Evolutionary conservation across 2,797 vertebrate genomes (phyloP).

Genomic region (Acrossocheilus fasciatus): DNA sequence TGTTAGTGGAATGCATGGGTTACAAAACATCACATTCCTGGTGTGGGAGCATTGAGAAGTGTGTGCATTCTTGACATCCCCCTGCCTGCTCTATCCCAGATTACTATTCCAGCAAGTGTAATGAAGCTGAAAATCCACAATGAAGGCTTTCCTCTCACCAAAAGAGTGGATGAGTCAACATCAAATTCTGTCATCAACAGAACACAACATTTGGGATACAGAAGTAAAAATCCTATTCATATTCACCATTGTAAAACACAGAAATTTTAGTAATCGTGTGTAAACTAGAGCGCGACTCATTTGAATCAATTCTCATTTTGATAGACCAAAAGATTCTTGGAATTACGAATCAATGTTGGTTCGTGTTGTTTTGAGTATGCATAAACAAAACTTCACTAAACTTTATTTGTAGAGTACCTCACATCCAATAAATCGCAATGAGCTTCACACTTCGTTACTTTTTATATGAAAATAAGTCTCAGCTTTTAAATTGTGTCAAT

Average conservation of each 20-base stretch:
- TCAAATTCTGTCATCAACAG: neutral
- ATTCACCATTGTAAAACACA: neutral
- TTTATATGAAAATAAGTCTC: neutral
- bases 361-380: neutral
- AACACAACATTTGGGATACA: neutral
- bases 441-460: neutral
- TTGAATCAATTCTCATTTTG: neutral
- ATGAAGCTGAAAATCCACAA: constrained; percentile 5
- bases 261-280: neutral
- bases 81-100: constrained; percentile 39
- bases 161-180: neutral
- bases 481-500: no score
- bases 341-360: no score
- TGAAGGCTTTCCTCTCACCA: neutral
- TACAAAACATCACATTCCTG: constrained; percentile 53
- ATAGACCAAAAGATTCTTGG: no score
- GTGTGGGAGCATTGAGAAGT: constrained; percentile 53
- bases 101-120: neutral
- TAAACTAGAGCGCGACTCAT: neutral
- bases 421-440: neutral
- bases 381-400: neutral
- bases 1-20: constrained; percentile 47
- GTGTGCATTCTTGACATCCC: constrained; percentile 47
- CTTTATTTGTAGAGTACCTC: neutral
- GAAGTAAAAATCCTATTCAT: neutral